Conservation (phyloP, 2,888 invertebrate genomes). For the Drosophila prolongata region DNA sequence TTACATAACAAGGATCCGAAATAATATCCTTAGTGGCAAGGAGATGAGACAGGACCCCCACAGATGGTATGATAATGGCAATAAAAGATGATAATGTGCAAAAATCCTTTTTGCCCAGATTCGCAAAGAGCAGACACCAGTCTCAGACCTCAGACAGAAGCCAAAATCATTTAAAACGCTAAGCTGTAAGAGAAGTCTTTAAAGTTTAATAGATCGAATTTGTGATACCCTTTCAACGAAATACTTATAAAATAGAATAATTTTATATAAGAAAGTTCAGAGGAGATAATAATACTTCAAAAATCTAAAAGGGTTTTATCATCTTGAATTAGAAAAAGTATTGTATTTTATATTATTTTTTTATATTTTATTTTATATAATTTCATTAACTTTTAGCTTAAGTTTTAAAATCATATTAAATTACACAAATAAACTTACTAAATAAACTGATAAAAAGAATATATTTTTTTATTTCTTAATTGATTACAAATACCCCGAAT, state of each 20-base stretch:
- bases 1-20: slow-evolving; percentile 42
- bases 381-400: too few species aligned
- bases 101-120: slow-evolving; percentile 76
- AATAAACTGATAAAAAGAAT: too few species aligned
- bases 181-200: slow-evolving; percentile 38
- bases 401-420: too few species aligned
- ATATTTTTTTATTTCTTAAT: too few species aligned
- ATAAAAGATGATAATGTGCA: slow-evolving; percentile 75
- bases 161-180: slow-evolving; percentile 47
- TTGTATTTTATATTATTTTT: too few species aligned
- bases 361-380: too few species aligned
- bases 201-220: neutral
- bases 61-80: slow-evolving; percentile 71
- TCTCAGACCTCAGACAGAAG: slow-evolving; percentile 34
- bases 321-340: too few species aligned
- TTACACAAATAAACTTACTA: too few species aligned
- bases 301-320: too few species aligned
- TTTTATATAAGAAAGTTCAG: too few species aligned
- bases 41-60: slow-evolving; percentile 30
- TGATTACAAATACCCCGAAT: neutral
- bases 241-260: too few species aligned
- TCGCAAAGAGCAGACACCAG: slow-evolving; percentile 64
- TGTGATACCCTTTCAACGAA: neutral
- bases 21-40: slow-evolving; percentile 39
- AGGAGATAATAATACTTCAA: too few species aligned